Evolutionary conservation across 2,797 vertebrate genomes (phyloP).

Genomic region (Tympanoctomys barrerae): DNA sequence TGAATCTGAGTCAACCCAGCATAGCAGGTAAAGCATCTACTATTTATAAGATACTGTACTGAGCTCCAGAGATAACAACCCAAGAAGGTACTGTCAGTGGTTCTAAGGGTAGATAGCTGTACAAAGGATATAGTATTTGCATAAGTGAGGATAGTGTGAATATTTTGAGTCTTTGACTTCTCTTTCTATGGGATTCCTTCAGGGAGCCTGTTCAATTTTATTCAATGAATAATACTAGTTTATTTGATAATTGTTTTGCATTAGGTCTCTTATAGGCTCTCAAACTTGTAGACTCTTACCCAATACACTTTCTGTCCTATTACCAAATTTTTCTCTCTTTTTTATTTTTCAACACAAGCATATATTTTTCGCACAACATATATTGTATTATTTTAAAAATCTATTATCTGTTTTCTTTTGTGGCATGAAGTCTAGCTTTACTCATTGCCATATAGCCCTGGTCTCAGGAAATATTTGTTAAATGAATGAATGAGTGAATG

Average conservation of each 20-base stretch:
- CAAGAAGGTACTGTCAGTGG: neutral
- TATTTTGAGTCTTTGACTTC: slow-evolving; percentile 29
- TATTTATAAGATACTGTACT: neutral
- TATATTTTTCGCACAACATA: neutral
- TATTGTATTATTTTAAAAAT: slow-evolving; percentile 39
- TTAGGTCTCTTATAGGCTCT: neutral
- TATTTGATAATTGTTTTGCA: neutral
- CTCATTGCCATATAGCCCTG: neutral
- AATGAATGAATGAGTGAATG: slow-evolving; percentile 50
- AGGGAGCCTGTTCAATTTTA: neutral
- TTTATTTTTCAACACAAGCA: neutral
- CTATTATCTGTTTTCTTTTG: neutral
- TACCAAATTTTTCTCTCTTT: slow-evolving; percentile 41
- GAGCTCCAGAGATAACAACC: neutral
- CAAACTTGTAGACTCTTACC: neutral
- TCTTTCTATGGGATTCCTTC: neutral
- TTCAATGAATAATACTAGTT: neutral
- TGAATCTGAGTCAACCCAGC: neutral
- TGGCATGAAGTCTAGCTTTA: slow-evolving; percentile 22
- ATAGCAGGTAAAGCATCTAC: neutral
- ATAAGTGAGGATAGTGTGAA: neutral
- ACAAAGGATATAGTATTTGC: neutral
- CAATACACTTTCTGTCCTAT: neutral
- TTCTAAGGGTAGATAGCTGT: neutral
- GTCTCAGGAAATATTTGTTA: slow-evolving; percentile 38